These are phyloP conservation scores for Tillus elongatus DNA, from an alignment of 2,888 invertebrate genomes.

Conservation along the genomic window DNA sequence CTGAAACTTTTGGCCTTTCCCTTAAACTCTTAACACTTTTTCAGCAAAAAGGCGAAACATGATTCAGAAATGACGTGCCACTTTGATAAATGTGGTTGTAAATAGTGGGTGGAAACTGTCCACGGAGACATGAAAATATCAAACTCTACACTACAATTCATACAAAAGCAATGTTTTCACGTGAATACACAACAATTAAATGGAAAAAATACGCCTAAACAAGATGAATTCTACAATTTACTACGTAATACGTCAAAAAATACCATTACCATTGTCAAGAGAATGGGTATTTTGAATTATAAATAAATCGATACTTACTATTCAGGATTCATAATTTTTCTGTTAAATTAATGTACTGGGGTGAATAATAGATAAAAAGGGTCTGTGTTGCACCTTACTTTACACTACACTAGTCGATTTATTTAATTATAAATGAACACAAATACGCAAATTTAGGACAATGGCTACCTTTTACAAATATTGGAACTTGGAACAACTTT, in stretches of 20 bases:
- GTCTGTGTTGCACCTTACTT: conserved; percentile 21
- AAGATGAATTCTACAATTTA: too few species aligned
- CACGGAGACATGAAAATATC: too few species aligned
- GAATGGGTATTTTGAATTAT: conserved; percentile 26
- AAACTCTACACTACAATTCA: conserved; percentile 33
- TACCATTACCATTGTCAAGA: conserved; percentile 27
- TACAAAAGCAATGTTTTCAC: too few species aligned
- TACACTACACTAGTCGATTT: conserved; percentile 24
- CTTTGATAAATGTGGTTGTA: conserved; percentile 19
- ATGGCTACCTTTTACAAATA: conserved; percentile 34
- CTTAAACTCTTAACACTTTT: too few species aligned
- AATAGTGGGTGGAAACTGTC: conserved; percentile 32
- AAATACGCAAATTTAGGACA: conserved; percentile 38
- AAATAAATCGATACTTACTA: conserved; percentile 59
- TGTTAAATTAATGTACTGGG: conserved; percentile 17
- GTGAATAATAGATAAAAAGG: conserved; percentile 11
- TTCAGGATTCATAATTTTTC: conserved; percentile 63
- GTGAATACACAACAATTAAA: too few species aligned
- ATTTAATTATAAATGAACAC: conserved; percentile 30
- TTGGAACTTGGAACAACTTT: conserved; percentile 25
- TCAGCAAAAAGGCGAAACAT: too few species aligned
- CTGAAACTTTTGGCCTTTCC: too few species aligned
- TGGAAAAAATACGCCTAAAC: too few species aligned
- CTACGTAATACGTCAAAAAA: conserved; percentile 24
- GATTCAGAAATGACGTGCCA: conserved; percentile 27